These are phyloP conservation scores for Ephydatia muelleri DNA, from an alignment of 37 sponge, comb jelly and placozoan genomes.

Conservation along the genomic window DNA sequence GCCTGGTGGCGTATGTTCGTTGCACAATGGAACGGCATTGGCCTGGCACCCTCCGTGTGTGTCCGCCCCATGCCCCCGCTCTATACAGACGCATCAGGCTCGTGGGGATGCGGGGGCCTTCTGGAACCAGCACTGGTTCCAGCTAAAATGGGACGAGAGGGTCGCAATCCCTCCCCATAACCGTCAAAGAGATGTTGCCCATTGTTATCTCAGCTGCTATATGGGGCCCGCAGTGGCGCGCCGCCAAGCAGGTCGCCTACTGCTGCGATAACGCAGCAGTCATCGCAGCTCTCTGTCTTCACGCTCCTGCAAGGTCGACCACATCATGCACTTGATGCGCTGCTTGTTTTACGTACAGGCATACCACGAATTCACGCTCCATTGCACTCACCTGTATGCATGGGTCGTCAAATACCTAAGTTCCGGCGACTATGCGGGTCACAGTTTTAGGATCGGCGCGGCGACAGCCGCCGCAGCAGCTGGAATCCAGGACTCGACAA, in stretches of 20 bases:
- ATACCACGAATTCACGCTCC: not conserved
- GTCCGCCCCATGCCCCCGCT: not conserved
- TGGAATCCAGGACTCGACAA: too few relatives aligned
- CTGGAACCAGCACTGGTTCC: constrained; percentile 35
- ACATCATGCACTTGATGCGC: constrained; percentile 50
- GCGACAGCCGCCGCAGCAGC: too few relatives aligned
- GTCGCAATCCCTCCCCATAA: not conserved
- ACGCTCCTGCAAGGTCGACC: constrained; percentile 8
- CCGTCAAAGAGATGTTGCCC: constrained; percentile 40
- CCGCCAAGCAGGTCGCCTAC: not conserved
- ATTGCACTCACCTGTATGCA: constrained; percentile 10
- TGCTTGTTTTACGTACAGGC: constrained; percentile 39
- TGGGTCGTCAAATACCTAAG: constrained; percentile 12
- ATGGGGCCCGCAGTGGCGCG: constrained; percentile 41
- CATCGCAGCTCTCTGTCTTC: constrained; percentile 7
- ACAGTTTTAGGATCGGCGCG: too few relatives aligned
- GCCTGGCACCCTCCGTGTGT: not conserved
- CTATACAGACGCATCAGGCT: constrained; percentile 36
- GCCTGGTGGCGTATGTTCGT: constrained; percentile 32
- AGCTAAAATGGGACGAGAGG: constrained; percentile 29
- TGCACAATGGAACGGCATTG: constrained; percentile 27
- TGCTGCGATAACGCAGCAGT: constrained; percentile 51
- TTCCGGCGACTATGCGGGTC: too few relatives aligned
- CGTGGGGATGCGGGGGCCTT: constrained; percentile 39
- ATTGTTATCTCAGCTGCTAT: constrained; percentile 31